Percentiles rank a stretch among this genome's conserved stretches.
Evolutionary conservation across 2,888 invertebrate species (phyloP).

Genomic region (Physocephala rufipes): DNA sequence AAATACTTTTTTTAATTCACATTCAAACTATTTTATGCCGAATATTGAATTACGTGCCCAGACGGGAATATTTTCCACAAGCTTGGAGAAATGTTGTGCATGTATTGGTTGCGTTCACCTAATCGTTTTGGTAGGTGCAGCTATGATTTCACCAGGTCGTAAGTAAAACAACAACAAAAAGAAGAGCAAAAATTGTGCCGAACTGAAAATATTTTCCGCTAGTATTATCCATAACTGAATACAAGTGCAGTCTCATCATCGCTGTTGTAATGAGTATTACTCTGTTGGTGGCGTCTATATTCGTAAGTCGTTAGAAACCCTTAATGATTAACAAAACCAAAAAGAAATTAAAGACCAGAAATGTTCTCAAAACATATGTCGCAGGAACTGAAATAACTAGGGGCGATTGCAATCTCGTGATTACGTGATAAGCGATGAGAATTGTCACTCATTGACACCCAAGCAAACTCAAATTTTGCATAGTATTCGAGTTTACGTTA

Average conservation of each 20-base stretch:
- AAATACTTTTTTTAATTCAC: too few species aligned
- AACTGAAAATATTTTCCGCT: background rate
- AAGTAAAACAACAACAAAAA: background rate
- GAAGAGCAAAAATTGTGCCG: background rate
- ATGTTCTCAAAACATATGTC: too few species aligned
- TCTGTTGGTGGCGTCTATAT: constrained; percentile 8
- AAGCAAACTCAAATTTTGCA: too few species aligned
- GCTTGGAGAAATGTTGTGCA: background rate
- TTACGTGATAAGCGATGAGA: too few species aligned
- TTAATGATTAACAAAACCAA: background rate
- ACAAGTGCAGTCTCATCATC: background rate
- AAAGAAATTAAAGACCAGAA: background rate
- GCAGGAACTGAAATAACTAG: too few species aligned
- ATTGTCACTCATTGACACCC: too few species aligned
- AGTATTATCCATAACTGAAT: background rate
- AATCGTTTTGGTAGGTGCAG: background rate
- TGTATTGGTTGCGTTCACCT: background rate
- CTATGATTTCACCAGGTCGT: background rate
- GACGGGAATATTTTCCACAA: background rate
- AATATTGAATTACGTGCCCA: background rate
- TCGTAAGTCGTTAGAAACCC: background rate
- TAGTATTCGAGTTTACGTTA: too few species aligned
- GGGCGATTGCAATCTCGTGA: too few species aligned
- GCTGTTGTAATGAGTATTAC: background rate
- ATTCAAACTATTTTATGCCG: too few species aligned